phyloP scores from a whole-genome alignment of 2,113 vertebrate genomes.

The Phycodurus eques region DNA sequence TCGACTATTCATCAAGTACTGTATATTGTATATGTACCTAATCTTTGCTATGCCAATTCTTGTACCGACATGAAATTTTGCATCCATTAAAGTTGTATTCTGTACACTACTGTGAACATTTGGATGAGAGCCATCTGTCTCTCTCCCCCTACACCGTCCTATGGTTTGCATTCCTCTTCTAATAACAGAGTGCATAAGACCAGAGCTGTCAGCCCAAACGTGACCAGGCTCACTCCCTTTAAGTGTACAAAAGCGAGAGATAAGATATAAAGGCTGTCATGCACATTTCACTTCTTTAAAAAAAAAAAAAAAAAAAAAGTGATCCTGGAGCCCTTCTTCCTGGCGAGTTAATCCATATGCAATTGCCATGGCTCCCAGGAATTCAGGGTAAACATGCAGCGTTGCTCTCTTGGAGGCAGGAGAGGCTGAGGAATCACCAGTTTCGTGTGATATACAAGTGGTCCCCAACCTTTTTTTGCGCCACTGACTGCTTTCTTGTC shows the following conservation, averaged over 20 bases:
- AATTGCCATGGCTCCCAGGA: conserved; percentile 57
- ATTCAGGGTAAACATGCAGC: conserved; percentile 53
- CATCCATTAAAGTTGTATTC: neutral
- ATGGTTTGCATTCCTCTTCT: conserved; percentile 44
- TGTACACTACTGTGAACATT: conserved; percentile 22
- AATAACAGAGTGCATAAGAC: conserved; percentile 42
- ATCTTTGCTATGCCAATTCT: neutral
- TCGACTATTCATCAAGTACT: neutral
- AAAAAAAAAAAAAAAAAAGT: conserved; percentile 18
- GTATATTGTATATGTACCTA: neutral
- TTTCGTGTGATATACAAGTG: neutral
- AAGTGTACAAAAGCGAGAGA: conserved; percentile 21
- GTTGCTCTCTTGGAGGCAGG: conserved; percentile 16
- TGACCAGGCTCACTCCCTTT: conserved; percentile 23
- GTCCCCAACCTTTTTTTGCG: too few species aligned
- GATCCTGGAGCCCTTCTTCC: conserved; percentile 29
- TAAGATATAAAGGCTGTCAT: conserved; percentile 2
- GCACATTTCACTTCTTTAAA: conserved; percentile 19
- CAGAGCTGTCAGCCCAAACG: conserved; percentile 38
- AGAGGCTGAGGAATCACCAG: neutral
- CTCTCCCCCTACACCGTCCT: neutral
- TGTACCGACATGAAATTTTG: neutral
- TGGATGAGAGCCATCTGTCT: conserved; percentile 50
- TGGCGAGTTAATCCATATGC: conserved; percentile 50
- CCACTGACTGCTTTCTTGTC: too few species aligned